phyloP scores from a whole-genome alignment of 1,140 invertebrate species.

The Ips typographus region DNA sequence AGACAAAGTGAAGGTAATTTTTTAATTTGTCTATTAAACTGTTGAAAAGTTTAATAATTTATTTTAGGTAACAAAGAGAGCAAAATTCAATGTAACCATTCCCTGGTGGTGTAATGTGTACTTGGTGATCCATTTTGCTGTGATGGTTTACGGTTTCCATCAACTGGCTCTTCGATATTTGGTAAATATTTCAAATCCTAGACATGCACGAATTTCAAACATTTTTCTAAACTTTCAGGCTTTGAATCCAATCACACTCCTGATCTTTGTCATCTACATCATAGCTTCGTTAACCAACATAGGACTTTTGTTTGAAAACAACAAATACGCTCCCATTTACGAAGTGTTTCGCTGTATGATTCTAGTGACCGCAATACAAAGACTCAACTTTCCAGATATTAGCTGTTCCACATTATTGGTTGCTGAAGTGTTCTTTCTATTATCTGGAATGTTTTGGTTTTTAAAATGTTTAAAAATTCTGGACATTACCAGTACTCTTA shows the following conservation, averaged over 20 bases:
- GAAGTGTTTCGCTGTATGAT: slow-evolving; percentile 49
- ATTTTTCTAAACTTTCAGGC: slow-evolving; percentile 54
- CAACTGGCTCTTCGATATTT: slow-evolving; percentile 61
- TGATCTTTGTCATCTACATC: slow-evolving; percentile 63
- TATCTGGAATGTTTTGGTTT: slow-evolving; percentile 54
- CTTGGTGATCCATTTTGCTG: slow-evolving; percentile 66
- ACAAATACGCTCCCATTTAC: slow-evolving; percentile 46
- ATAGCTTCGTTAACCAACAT: slow-evolving; percentile 67
- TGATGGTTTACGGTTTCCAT: slow-evolving; percentile 66
- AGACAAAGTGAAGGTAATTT: slow-evolving; percentile 73
- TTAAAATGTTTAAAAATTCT: slow-evolving; percentile 48
- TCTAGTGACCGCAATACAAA: slow-evolving; percentile 46
- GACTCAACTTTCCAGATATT: slow-evolving; percentile 41
- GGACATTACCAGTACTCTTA: slow-evolving; percentile 37
- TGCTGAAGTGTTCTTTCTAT: slow-evolving; percentile 50
- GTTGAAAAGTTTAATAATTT: neutral
- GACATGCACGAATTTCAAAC: neutral
- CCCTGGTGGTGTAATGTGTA: slow-evolving; percentile 70
- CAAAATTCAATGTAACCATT: slow-evolving; percentile 71
- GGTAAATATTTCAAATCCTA: slow-evolving; percentile 54
- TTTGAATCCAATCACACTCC: slow-evolving; percentile 59
- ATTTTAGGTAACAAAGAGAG: slow-evolving; percentile 59
- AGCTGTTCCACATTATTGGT: slow-evolving; percentile 38
- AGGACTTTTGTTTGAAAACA: slow-evolving; percentile 67
- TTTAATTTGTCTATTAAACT: slow-evolving; percentile 41